Percentiles rank a stretch among this genome's conserved stretches.
Evolutionary conservation across 1,140 invertebrate species (phyloP).

Genomic region (Drosophila parabipectinata): DNA sequence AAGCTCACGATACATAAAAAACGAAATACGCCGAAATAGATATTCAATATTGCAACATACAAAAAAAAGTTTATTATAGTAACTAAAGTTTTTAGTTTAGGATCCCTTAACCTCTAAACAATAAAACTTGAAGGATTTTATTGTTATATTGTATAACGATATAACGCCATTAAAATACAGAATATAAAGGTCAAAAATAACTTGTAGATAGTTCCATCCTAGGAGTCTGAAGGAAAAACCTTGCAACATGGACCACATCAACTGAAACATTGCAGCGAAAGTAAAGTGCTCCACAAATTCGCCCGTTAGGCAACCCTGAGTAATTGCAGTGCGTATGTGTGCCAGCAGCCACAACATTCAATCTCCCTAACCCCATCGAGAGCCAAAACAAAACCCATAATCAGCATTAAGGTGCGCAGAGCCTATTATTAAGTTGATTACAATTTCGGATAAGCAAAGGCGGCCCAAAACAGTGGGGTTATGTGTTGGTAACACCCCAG

Average conservation of each 20-base stretch:
- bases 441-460: conserved; percentile 66
- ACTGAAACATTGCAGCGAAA: conserved; percentile 18
- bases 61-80: not conserved
- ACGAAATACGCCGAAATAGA: conserved; percentile 2
- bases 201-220: no score
- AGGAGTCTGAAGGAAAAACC: not conserved
- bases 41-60: conserved; percentile 24
- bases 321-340: conserved; percentile 67
- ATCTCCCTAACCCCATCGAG: conserved; percentile 22
- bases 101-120: no score
- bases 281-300: conserved; percentile 18
- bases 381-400: conserved; percentile 54
- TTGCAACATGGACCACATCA: not conserved
- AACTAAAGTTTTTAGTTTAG: no score
- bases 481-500: conserved; percentile 63
- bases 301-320: conserved; percentile 43
- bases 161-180: no score
- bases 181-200: no score
- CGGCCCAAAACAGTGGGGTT: conserved; percentile 31
- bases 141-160: no score
- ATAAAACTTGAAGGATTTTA: no score
- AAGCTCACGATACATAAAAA: conserved; percentile 28
- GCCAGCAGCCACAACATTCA: conserved; percentile 33
- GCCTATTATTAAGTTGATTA: conserved; percentile 76
- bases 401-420: conserved; percentile 57